These are phyloP conservation scores for Lordiphosa mommai DNA, from an alignment of 1,140 invertebrate species.

Conservation along the genomic window DNA sequence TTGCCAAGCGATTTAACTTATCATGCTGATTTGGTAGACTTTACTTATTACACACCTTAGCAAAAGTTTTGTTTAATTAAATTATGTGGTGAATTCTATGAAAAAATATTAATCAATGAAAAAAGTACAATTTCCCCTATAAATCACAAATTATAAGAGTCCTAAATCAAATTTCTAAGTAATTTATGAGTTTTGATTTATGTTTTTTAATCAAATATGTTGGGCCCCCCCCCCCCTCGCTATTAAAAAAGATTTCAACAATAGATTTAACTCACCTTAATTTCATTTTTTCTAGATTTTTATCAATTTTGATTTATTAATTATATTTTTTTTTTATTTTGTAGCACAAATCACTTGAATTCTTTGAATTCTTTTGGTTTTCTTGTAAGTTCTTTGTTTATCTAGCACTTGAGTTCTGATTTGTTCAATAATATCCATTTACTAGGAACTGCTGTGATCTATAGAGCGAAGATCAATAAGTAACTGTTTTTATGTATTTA, in stretches of 20 bases:
- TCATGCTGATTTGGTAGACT: conserved; percentile 34
- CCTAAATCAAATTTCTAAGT: conserved; percentile 3
- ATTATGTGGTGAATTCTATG: conserved; percentile 6
- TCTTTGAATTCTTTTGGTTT: conserved; percentile 41
- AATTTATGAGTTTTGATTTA: neutral
- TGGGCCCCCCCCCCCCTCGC: neutral
- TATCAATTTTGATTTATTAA: conserved; percentile 43
- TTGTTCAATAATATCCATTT: conserved; percentile 43
- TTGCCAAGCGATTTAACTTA: conserved; percentile 34
- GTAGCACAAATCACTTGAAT: conserved; percentile 21
- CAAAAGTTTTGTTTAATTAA: neutral
- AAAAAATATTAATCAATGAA: neutral
- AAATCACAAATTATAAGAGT: neutral
- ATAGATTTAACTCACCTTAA: conserved; percentile 40
- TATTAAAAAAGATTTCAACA: neutral
- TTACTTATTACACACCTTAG: neutral
- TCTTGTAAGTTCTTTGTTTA: conserved; percentile 58
- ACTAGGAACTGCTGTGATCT: neutral
- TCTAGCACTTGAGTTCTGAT: conserved; percentile 53
- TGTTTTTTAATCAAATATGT: neutral
- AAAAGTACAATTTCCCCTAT: too few species aligned
- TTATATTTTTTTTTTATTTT: conserved; percentile 20
- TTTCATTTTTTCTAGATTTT: conserved; percentile 58
- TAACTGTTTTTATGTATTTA: conserved; percentile 17
- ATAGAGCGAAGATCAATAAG: neutral